Conservation (phyloP, 2,888 invertebrate genomes). For the Proisotoma minuta region DNA sequence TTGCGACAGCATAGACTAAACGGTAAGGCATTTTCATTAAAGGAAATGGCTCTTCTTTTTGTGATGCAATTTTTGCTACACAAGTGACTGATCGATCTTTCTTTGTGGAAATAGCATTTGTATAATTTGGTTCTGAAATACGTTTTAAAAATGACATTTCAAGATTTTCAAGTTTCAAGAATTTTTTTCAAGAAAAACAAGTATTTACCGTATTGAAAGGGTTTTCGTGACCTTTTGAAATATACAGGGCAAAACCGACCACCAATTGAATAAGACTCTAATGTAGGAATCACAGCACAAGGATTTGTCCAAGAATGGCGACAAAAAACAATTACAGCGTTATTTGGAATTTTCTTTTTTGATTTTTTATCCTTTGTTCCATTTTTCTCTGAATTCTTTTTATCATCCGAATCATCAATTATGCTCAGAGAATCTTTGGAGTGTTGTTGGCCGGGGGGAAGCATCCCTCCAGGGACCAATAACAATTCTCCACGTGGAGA, state of each 20-base stretch:
- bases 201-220: constrained; percentile 36
- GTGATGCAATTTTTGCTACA: constrained; percentile 29
- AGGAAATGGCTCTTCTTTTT: constrained; percentile 15
- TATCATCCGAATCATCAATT: constrained; percentile 5
- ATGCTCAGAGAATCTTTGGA: constrained; percentile 10
- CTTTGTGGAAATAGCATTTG: constrained; percentile 35
- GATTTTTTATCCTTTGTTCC: constrained; percentile 3
- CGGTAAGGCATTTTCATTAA: constrained; percentile 63
- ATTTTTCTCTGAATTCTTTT: background rate
- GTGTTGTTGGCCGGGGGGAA: constrained; percentile 50
- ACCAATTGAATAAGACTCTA: constrained; percentile 59
- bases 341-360: constrained; percentile 27
- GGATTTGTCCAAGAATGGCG: constrained; percentile 41
- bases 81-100: constrained; percentile 34
- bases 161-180: constrained; percentile 1
- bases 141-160: background rate
- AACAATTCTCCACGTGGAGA: constrained; percentile 87
- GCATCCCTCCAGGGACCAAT: constrained; percentile 82
- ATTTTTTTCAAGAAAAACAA: too few relatives aligned
- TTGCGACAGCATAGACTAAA: constrained; percentile 85
- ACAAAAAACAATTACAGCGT: constrained; percentile 42
- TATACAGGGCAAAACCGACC: constrained; percentile 73
- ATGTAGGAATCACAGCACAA: constrained; percentile 44
- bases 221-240: constrained; percentile 54
- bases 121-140: too few relatives aligned